phyloP scores from a whole-genome alignment of 2,113 vertebrate species.

The Corvus cornix region DNA sequence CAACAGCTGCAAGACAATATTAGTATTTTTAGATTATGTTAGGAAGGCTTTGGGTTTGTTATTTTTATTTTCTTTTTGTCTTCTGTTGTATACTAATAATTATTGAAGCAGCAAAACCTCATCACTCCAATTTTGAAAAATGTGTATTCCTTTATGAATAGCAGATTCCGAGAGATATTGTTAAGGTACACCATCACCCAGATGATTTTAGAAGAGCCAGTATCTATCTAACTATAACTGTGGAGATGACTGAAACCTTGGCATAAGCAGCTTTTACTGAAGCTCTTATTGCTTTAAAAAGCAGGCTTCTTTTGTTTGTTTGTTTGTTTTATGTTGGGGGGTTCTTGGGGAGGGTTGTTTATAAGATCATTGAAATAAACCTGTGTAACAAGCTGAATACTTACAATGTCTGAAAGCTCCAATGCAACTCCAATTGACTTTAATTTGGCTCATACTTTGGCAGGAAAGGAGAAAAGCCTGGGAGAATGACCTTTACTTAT shows the following conservation, averaged over 20 bases:
- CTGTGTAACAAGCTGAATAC: slow-evolving; percentile 12
- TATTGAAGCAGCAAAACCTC: neutral
- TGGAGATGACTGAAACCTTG: neutral
- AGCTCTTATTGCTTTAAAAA: neutral
- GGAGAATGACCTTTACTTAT: slow-evolving; percentile 44
- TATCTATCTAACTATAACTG: neutral
- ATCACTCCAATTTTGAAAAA: neutral
- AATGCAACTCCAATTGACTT: slow-evolving; percentile 36
- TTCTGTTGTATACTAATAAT: neutral
- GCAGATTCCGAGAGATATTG: neutral
- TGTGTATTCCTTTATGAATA: neutral
- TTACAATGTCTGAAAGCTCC: neutral
- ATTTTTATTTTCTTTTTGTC: neutral
- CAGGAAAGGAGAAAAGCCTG: slow-evolving; percentile 45
- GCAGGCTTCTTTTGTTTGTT: neutral
- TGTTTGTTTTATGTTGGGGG: neutral
- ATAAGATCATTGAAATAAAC: neutral
- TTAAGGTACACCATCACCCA: neutral
- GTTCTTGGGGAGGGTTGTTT: neutral
- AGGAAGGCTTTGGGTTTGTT: neutral
- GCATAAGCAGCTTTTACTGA: neutral
- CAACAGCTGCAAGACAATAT: neutral
- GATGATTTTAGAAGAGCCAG: neutral
- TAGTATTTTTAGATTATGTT: neutral
- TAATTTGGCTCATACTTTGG: slow-evolving; percentile 36